phyloP scores from a whole-genome alignment of 2,888 invertebrate genomes.

The Caenorhabditis panamensis region DNA sequence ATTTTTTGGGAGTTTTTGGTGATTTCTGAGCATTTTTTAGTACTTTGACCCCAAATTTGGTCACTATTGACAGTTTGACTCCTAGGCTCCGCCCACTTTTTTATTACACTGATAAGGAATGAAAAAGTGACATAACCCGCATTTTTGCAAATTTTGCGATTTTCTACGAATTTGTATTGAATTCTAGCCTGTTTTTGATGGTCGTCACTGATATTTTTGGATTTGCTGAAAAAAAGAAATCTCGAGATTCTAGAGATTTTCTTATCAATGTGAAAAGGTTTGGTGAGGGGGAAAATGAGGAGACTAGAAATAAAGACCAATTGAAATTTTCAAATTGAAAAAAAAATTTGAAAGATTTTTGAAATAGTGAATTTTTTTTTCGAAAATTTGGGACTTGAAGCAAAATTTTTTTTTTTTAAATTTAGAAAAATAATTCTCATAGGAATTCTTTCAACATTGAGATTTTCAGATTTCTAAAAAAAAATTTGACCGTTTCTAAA shows the following conservation, averaged over 20 bases:
- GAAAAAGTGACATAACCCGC: not conserved
- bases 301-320: no score
- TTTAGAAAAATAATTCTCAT: not conserved
- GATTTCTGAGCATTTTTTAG: not conserved
- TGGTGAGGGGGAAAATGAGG: not conserved
- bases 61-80: constrained; percentile 14
- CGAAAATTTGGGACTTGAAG: not conserved
- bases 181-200: constrained; percentile 8
- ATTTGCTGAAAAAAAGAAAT: not conserved
- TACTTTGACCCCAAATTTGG: constrained; percentile 19
- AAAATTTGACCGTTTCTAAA: no score
- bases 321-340: no score
- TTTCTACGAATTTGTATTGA: no score
- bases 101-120: not conserved
- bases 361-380: not conserved
- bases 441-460: not conserved
- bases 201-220: not conserved
- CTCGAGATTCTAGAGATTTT: not conserved
- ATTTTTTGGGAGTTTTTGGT: not conserved
- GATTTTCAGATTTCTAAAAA: no score
- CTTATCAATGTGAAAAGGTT: constrained; percentile 3
- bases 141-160: not conserved
- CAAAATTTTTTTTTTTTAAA: not conserved
- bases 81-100: not conserved
- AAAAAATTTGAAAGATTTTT: not conserved